These are phyloP conservation scores for Columba guinea DNA, from an alignment of 2,797 vertebrate genomes.

Conservation along the genomic window DNA sequence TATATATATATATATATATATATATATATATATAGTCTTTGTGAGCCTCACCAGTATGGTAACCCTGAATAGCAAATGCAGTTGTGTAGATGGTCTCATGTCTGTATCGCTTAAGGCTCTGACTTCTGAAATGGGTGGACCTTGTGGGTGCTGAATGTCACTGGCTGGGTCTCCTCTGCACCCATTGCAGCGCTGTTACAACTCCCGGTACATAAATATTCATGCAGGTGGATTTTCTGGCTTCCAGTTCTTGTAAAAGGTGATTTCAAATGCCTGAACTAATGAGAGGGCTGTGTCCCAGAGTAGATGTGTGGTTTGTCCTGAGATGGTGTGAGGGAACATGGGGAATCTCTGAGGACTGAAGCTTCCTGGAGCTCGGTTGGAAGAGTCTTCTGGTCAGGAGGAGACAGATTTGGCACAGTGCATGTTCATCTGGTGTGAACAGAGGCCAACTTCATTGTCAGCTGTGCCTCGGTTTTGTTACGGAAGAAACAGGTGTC, in stretches of 20 bases:
- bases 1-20: too few species aligned
- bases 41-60: neutral
- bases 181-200: neutral
- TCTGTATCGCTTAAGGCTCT: neutral
- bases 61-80: neutral
- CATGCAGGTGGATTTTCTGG: neutral
- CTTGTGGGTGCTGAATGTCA: neutral
- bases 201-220: neutral
- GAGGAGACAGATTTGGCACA: neutral
- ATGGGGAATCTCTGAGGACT: neutral
- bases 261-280: neutral
- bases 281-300: neutral
- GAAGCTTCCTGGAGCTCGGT: neutral
- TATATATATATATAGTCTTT: neutral
- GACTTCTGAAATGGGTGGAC: neutral
- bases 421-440: neutral
- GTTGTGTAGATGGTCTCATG: neutral
- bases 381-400: neutral
- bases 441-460: neutral
- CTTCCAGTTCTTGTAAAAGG: neutral
- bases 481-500: neutral
- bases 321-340: neutral
- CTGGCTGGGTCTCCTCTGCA: neutral
- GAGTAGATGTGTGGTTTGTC: rapidly evolving
- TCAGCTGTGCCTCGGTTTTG: neutral